Evolutionary conservation across 2,888 invertebrate species (phyloP).

Genomic region (Lasioglossum zephyrum): DNA sequence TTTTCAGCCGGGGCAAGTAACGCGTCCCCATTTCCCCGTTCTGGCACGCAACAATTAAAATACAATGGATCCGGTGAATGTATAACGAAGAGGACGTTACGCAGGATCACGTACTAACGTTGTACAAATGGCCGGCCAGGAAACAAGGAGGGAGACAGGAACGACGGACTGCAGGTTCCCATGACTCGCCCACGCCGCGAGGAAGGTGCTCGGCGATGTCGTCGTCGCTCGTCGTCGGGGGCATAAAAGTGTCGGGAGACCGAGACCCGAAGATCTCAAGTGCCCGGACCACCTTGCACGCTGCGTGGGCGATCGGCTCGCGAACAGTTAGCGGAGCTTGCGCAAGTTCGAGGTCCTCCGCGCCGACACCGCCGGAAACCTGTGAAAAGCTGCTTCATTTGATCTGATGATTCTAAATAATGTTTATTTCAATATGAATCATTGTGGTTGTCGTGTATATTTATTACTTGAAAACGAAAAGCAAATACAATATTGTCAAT

Average conservation of each 20-base stretch:
- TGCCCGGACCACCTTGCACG: slow-evolving; percentile 80
- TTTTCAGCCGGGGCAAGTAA: neutral
- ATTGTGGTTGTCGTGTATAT: neutral
- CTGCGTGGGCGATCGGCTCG: slow-evolving; percentile 79
- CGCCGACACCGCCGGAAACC: neutral
- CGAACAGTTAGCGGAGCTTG: slow-evolving; percentile 73
- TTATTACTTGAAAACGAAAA: too few relatives aligned
- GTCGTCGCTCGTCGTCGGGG: slow-evolving; percentile 81
- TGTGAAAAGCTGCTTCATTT: neutral
- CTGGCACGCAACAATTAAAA: slow-evolving; percentile 44
- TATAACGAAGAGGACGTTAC: slow-evolving; percentile 52
- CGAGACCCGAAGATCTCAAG: slow-evolving; percentile 78
- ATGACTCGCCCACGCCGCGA: slow-evolving; percentile 78
- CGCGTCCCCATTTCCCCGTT: slow-evolving; percentile 1
- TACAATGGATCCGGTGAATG: slow-evolving; percentile 53
- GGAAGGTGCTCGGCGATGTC: slow-evolving; percentile 79
- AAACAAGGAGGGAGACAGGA: slow-evolving; percentile 56
- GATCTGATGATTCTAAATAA: too few relatives aligned
- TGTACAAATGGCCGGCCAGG: slow-evolving; percentile 59
- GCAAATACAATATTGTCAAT: neutral
- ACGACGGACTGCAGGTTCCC: slow-evolving; percentile 73
- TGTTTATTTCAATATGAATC: too few relatives aligned
- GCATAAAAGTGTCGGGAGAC: slow-evolving; percentile 81
- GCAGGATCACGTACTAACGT: slow-evolving; percentile 45
- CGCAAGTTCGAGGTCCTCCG: slow-evolving; percentile 70